Evolutionary conservation across 2,113 vertebrate species (phyloP).

Genomic region (Empidonax traillii): DNA sequence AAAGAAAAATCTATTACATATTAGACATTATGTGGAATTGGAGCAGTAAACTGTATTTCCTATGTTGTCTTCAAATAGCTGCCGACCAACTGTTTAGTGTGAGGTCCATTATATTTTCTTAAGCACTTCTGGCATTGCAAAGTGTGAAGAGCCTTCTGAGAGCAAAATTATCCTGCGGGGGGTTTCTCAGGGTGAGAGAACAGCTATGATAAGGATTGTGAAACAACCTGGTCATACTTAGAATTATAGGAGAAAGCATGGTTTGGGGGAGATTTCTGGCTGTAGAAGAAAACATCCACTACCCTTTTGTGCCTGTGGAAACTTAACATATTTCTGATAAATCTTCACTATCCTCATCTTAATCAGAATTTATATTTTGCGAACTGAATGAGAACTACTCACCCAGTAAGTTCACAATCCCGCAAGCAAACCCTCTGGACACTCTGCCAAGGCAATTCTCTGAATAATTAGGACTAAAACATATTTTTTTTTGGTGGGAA

Average conservation of each 20-base stretch:
- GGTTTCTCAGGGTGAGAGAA: neutral
- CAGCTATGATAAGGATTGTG: accelerated
- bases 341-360: neutral
- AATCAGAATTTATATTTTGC: neutral
- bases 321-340: neutral
- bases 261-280: neutral
- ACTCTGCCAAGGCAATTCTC: neutral
- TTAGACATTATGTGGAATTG: neutral
- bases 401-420: neutral
- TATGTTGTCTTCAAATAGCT: neutral
- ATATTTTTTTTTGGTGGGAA: neutral
- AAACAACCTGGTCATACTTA: neutral
- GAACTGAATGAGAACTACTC: neutral
- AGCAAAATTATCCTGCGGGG: neutral
- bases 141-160: neutral
- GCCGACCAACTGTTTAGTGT: neutral
- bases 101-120: neutral
- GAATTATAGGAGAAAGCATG: neutral
- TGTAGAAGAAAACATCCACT: neutral
- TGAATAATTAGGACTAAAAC: neutral
- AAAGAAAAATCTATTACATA: neutral
- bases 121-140: neutral
- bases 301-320: neutral
- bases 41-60: neutral
- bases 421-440: neutral